phyloP scores from a whole-genome alignment of 2,797 vertebrate genomes.

The Glyptemys insculpta region DNA sequence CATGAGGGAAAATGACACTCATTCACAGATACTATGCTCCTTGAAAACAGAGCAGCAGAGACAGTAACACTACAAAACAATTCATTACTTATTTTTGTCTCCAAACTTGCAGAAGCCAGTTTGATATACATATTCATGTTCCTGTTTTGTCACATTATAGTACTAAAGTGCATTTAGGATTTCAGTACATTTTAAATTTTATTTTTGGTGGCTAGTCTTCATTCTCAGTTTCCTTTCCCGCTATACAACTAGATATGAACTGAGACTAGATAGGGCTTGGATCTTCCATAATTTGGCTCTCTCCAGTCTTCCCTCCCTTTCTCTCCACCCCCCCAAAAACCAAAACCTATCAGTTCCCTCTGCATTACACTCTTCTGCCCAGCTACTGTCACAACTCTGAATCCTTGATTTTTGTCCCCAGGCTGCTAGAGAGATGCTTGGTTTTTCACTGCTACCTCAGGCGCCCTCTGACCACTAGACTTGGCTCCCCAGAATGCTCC shows the following conservation, averaged over 20 bases:
- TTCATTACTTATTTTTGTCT: not conserved
- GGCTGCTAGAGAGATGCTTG: not conserved
- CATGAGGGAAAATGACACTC: constrained; percentile 42
- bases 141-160: not conserved
- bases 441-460: not conserved
- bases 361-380: not conserved
- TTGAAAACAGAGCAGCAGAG: not conserved
- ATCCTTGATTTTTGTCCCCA: not conserved
- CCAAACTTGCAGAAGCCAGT: not conserved
- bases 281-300: not conserved
- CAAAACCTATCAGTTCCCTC: not conserved
- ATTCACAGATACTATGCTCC: not conserved
- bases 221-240: not conserved
- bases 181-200: not conserved
- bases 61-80: not conserved
- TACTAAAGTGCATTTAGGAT: not conserved
- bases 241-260: not conserved
- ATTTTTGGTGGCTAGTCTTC: not conserved
- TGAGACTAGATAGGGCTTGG: not conserved
- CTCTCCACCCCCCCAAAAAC: not conserved
- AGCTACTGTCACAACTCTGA: not conserved
- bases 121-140: not conserved
- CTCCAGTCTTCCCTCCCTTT: not conserved
- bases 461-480: not conserved
- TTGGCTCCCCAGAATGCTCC: not conserved